Evolutionary conservation across 2,888 invertebrate genomes (phyloP), one percentile per base, ranked within the genome.

Genomic region (Nymphalis urticae): DNA sequence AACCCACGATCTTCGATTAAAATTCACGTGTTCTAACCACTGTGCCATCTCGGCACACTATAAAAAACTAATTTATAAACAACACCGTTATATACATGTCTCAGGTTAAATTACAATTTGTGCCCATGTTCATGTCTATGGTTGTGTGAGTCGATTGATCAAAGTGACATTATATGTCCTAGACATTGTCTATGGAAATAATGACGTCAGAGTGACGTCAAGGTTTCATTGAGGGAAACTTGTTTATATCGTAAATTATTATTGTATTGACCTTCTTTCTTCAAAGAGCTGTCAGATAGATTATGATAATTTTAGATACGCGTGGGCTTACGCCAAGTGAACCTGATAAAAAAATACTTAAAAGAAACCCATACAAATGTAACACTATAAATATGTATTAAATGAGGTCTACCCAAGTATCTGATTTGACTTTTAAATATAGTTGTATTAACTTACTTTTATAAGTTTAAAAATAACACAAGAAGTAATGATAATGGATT

Each of bases 261-360:
- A 63, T 51, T 47, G 36, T 59, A 56, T 36, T 51, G 65, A 69
- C 72, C 67, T 67, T 61, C 19, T 24, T 53, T 56, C 51, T 48
- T 50, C 56, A 19, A 65, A 64, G 27, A 59, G 59, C 59, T 48
- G 72, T 70, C 72, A 32, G 59, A 48, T 24, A 51, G 54, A 68
- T 72, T 67, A 72, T 66, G 70, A 63, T 65, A 60, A 70, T 61
- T 53, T 63, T 54, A 60, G 32, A 61, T 62, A 53, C 54, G 72
- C 72, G 72, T 72, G 63, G 72, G 72, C n/a, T 13, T 47, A 16
- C 1, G 53, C 16, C 54, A 60, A 48, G 51, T 70, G 19, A 42
- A 58, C 64, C 53, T 60, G 65, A 65, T 68, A 65, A 63, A 48
- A n/a, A 62, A 66, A 72, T 48, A 69, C 24, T 48, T 62, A 17